phyloP scores from a whole-genome alignment of 2,113 vertebrate genomes.

The Chauna torquata region DNA sequence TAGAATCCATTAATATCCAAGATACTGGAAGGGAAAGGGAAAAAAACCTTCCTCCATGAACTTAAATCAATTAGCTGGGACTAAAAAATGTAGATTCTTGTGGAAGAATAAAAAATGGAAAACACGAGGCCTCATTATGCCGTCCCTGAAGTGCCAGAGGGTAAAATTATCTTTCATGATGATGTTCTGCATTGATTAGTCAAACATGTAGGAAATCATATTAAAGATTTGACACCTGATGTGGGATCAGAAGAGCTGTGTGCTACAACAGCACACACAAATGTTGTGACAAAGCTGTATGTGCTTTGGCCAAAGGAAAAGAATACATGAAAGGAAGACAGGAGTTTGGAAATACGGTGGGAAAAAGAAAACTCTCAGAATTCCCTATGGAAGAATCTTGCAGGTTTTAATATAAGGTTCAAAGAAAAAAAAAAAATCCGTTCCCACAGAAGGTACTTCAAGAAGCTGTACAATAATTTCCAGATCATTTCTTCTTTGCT shows the following conservation, averaged over 20 bases:
- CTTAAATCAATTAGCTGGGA: slow-evolving; percentile 69
- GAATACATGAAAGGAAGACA: background rate
- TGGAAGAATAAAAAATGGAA: slow-evolving; percentile 68
- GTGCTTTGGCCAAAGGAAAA: background rate
- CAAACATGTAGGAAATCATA: slow-evolving; percentile 76
- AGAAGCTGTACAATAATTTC: background rate
- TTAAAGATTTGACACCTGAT: slow-evolving; percentile 63
- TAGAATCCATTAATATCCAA: slow-evolving; percentile 69
- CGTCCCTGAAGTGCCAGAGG: slow-evolving; percentile 61
- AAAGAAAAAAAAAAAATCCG: background rate
- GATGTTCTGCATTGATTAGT: slow-evolving; percentile 82
- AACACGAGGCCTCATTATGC: slow-evolving; percentile 60
- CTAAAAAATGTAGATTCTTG: slow-evolving; percentile 62
- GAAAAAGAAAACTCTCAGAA: background rate
- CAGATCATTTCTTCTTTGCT: background rate
- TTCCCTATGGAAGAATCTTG: background rate
- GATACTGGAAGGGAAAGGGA: slow-evolving; percentile 11
- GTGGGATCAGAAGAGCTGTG: slow-evolving; percentile 43
- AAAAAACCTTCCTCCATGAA: slow-evolving; percentile 48
- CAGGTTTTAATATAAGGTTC: background rate
- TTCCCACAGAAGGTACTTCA: background rate
- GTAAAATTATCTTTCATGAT: slow-evolving; percentile 75
- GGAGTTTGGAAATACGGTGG: background rate
- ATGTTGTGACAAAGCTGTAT: background rate
- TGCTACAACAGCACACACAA: background rate